Base-by-base conservation (phyloP, 2,797 vertebrate genomes). In the Microcaecilia unicolor region DNA sequence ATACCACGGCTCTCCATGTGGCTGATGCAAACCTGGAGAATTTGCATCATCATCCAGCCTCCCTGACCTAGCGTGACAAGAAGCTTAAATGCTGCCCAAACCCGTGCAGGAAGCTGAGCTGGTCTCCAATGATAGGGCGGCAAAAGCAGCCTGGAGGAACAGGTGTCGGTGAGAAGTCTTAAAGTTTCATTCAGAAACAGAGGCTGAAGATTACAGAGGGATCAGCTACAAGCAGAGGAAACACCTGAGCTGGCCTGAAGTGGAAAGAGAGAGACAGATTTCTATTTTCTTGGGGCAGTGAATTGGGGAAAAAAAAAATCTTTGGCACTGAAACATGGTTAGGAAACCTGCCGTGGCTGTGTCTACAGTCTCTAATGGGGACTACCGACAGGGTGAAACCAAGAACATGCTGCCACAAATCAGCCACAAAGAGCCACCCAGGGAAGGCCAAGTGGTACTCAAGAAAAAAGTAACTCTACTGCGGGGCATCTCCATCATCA, bases 401-500 rank as follows among this genome's bases (percentile, higher is more conserved):
- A 57, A 56, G 11, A 67, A 40, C 24, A 62, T 9, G 30, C 41
- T 74, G 48, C 47, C 64, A 20, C 47, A 66, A 31, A 7, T 12
- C 50, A 63, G 46, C n/a, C 35, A 34, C 2, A 26, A 26, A 26
- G 52, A 59, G 43, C 38, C 23, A 8, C 46, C 40, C 4, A 58
- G 15, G 11, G 42, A 34, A 19, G 68, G 35, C 18, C 88, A 76
- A 41, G 90, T 98, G 55, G 76, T 68, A 31, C 76, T 98, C 57
- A 89, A 84, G 65, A 92, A 88, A 78, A 97, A 98, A 57, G 85
- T 98, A 46, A 98, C 92, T 1, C 70, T 98, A 29, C 69, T 98
- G 38, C 76, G 89, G 33, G 95, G 95, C 4, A 80, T 94, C 59
- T 89, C 93, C 46, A 90, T 98, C 60, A 97, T 98, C 53, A 80